phyloP scores from a whole-genome alignment of 2,113 vertebrate genomes.

The Scytalopus superciliaris region DNA sequence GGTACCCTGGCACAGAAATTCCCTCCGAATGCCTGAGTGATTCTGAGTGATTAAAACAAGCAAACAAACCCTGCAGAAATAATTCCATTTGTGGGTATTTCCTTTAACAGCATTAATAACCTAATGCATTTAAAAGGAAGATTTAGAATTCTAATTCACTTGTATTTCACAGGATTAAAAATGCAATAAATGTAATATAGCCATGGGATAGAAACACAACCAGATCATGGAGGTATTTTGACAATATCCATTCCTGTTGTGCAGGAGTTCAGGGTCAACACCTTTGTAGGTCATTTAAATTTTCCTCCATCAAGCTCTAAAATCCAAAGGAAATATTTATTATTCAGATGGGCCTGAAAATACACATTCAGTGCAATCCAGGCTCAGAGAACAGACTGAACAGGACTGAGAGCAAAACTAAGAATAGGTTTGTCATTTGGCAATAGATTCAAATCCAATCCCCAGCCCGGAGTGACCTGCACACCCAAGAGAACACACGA shows the following conservation, averaged over 20 bases:
- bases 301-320: background rate
- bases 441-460: background rate
- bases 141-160: conserved; percentile 37
- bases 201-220: background rate
- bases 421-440: background rate
- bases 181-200: conserved; percentile 21
- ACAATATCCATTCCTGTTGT: background rate
- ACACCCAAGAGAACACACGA: fast-evolving
- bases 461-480: background rate
- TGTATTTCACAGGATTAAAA: conserved; percentile 47
- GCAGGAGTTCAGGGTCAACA: background rate
- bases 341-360: background rate
- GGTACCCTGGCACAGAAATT: background rate
- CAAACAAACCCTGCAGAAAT: conserved; percentile 40
- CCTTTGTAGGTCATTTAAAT: background rate
- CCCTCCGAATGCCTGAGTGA: background rate
- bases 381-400: background rate
- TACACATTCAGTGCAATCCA: background rate
- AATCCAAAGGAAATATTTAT: background rate
- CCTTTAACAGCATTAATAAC: conserved; percentile 60
- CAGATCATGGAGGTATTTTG: background rate
- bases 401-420: background rate
- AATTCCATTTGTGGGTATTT: conserved; percentile 53
- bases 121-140: conserved; percentile 54
- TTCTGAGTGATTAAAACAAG: conserved; percentile 14